These are phyloP conservation scores for Mycteria americana DNA, from an alignment of 2,797 vertebrate species.

Conservation along the genomic window DNA sequence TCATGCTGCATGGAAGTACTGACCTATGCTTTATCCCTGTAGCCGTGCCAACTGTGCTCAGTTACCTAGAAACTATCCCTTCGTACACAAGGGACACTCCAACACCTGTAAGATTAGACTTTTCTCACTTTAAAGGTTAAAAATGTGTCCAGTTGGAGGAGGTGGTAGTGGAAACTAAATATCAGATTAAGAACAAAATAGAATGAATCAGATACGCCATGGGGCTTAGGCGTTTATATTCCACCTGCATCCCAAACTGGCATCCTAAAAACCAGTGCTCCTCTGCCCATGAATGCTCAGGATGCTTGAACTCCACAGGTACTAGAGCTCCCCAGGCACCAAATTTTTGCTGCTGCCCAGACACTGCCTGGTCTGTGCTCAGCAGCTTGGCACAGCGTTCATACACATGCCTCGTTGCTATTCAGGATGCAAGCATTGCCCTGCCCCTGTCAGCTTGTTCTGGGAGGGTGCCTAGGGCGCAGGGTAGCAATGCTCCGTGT, in stretches of 20 bases:
- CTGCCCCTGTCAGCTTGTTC: too few species aligned
- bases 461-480: neutral
- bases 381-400: neutral
- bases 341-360: neutral
- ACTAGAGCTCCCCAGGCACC: neutral
- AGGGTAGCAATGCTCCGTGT: rapidly evolving
- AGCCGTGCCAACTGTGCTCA: too few species aligned
- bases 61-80: neutral
- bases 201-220: neutral
- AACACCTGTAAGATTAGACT: neutral
- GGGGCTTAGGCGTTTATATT: neutral
- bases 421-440: neutral
- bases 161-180: neutral
- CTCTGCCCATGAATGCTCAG: neutral
- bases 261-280: neutral
- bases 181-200: neutral
- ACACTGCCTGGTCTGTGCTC: neutral
- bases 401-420: rapidly evolving
- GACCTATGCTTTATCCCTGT: too few species aligned
- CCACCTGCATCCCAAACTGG: neutral
- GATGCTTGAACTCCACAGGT: neutral
- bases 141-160: neutral
- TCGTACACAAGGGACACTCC: neutral
- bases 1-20: neutral
- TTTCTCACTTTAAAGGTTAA: neutral